Percentiles rank a stretch among this genome's conserved stretches.
phyloP scores from a whole-genome alignment of 2,113 vertebrate species.

The Larimichthys polyactis region DNA sequence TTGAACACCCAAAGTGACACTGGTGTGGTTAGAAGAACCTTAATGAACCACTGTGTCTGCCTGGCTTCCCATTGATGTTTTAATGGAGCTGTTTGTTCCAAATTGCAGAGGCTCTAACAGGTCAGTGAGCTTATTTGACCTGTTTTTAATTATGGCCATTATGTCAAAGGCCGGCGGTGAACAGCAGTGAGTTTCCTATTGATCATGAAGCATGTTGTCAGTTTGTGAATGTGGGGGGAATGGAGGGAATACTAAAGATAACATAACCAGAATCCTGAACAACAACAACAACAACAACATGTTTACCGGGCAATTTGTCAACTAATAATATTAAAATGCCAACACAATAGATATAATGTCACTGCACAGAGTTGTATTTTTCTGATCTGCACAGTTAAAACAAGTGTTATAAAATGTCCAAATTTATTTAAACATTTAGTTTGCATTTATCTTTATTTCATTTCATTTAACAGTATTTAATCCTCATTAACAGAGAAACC shows the following conservation, averaged over 20 bases:
- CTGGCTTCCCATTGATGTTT: conserved; percentile 50
- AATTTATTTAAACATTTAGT: not conserved
- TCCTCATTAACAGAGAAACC: not conserved
- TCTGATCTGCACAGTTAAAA: not conserved
- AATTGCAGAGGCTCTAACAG: conserved; percentile 40
- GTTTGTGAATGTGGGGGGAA: conserved; percentile 4
- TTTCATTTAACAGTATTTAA: not conserved
- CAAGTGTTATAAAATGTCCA: not conserved
- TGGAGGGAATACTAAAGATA: not conserved
- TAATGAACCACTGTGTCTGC: conserved; percentile 16
- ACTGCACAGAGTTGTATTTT: not conserved
- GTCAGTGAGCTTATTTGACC: conserved; percentile 51
- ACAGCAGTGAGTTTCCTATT: conserved; percentile 21
- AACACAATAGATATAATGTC: not conserved
- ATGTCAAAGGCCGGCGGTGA: conserved; percentile 14
- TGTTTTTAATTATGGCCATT: conserved; percentile 58
- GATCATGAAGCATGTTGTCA: conserved; percentile 24
- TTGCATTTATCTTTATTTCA: not conserved
- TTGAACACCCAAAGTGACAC: not conserved
- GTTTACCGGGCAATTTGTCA: not conserved
- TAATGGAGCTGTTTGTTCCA: conserved; percentile 67
- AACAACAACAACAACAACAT: not conserved
- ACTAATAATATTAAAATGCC: not conserved
- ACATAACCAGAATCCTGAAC: not conserved
- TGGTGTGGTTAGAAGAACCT: not conserved